Conservation (phyloP, 2,888 invertebrate species). For the Drosophila anomelani region DNA sequence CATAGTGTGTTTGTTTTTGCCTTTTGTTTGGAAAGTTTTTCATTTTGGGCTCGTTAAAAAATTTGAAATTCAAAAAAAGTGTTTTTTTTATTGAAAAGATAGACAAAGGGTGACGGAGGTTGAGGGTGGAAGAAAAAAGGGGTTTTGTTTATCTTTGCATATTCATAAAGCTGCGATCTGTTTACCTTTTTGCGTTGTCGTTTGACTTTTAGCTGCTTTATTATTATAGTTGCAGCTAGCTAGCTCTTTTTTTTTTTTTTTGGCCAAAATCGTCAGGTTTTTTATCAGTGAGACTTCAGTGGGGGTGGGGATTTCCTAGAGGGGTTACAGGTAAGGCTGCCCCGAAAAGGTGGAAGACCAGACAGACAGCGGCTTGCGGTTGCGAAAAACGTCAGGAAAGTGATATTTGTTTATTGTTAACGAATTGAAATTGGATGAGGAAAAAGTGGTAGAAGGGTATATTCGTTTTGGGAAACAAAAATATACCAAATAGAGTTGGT, state of each 20-base stretch:
- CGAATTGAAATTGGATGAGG: constrained; percentile 43
- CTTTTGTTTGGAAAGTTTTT: constrained; percentile 81
- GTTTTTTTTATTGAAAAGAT: constrained; percentile 10
- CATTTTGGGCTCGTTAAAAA: constrained; percentile 78
- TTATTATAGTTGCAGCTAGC: constrained; percentile 53
- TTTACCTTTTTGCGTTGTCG: constrained; percentile 72
- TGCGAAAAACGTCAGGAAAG: constrained; percentile 62
- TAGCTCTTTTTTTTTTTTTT: constrained; percentile 5
- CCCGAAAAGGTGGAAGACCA: constrained; percentile 31
- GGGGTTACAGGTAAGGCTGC: constrained; percentile 19
- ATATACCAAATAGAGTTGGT: no score
- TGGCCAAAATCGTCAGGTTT: constrained; percentile 56
- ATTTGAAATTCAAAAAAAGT: constrained; percentile 68
- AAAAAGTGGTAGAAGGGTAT: background rate
- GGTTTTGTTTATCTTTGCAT: constrained; percentile 74
- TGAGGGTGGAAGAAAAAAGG: constrained; percentile 11
- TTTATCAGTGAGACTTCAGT: constrained; percentile 50
- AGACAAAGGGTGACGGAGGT: constrained; percentile 45
- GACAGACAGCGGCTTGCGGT: constrained; percentile 58
- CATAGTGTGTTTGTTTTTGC: constrained; percentile 10
- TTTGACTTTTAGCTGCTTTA: constrained; percentile 70
- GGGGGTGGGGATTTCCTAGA: background rate
- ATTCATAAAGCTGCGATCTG: constrained; percentile 79
- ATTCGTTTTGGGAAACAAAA: background rate
- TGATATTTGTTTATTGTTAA: constrained; percentile 66